A percentile compares a stretch with the other conserved stretches of the same genome.
Evolutionary conservation across 2,797 vertebrate species (phyloP).

Genomic region (Saxicola maurus): DNA sequence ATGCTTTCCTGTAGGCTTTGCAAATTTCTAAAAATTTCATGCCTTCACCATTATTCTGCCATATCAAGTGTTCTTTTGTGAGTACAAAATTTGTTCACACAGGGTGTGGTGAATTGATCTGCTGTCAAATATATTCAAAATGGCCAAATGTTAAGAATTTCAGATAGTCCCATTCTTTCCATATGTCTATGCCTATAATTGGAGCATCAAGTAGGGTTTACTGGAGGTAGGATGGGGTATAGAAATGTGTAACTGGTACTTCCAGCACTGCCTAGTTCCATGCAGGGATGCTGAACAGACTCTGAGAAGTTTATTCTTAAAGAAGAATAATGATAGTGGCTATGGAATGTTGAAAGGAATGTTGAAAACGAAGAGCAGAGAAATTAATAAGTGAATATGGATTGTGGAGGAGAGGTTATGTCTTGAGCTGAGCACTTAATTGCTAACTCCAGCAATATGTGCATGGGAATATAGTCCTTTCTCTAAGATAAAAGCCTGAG

Average conservation of each 20-base stretch:
- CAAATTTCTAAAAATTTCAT: background rate
- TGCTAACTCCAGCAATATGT: background rate
- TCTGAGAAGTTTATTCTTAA: background rate
- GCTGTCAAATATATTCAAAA: background rate
- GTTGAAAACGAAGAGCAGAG: rapidly evolving
- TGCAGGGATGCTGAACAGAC: background rate
- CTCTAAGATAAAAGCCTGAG: background rate
- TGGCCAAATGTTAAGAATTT: background rate
- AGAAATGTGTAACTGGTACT: background rate
- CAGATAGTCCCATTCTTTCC: rapidly evolving
- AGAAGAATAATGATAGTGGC: background rate
- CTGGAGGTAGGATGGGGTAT: rapidly evolving
- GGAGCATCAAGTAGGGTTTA: background rate
- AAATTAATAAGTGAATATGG: background rate
- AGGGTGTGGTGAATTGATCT: background rate
- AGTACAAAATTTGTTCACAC: background rate
- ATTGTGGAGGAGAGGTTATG: background rate
- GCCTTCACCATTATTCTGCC: rapidly evolving
- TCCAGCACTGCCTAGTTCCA: background rate
- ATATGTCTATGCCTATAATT: rapidly evolving
- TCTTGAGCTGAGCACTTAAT: background rate
- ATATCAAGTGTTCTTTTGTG: background rate
- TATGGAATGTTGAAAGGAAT: background rate
- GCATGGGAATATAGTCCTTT: background rate
- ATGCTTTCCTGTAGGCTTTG: background rate